Evolutionary conservation across 2,113 vertebrate genomes (phyloP).

Genomic region (Chauna torquata): DNA sequence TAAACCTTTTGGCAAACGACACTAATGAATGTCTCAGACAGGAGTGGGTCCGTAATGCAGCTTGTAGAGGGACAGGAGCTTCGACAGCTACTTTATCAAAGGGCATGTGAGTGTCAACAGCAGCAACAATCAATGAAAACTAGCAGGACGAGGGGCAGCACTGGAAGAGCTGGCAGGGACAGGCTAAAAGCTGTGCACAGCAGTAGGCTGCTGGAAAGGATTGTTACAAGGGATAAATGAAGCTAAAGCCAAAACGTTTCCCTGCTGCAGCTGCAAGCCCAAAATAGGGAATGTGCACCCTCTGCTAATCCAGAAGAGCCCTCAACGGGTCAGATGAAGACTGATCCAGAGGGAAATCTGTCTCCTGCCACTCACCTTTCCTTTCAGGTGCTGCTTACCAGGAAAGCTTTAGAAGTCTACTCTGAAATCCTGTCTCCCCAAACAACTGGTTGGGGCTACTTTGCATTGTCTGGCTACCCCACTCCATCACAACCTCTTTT

Average conservation of each 20-base stretch:
- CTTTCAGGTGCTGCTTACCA: background rate
- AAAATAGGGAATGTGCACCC: background rate
- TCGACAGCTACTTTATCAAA: background rate
- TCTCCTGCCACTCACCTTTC: background rate
- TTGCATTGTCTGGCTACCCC: background rate
- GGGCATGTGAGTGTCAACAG: background rate
- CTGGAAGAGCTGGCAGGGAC: background rate
- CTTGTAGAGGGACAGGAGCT: background rate
- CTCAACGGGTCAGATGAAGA: background rate
- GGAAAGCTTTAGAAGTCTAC: background rate
- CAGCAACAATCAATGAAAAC: constrained; percentile 19
- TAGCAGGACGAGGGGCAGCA: background rate
- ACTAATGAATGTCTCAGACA: constrained; percentile 39
- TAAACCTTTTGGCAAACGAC: constrained; percentile 73
- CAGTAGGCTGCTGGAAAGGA: background rate
- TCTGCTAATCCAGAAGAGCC: background rate
- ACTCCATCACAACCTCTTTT: background rate
- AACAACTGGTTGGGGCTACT: background rate
- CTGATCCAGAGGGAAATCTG: background rate
- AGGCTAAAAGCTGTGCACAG: background rate
- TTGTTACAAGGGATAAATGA: background rate
- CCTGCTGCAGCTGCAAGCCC: background rate
- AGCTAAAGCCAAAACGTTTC: background rate
- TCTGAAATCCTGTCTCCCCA: background rate
- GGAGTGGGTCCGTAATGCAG: background rate